A percentile compares a stretch with the other conserved stretches of the same genome.
phyloP scores from a whole-genome alignment of 2,113 vertebrate species.

The Caretta caretta region DNA sequence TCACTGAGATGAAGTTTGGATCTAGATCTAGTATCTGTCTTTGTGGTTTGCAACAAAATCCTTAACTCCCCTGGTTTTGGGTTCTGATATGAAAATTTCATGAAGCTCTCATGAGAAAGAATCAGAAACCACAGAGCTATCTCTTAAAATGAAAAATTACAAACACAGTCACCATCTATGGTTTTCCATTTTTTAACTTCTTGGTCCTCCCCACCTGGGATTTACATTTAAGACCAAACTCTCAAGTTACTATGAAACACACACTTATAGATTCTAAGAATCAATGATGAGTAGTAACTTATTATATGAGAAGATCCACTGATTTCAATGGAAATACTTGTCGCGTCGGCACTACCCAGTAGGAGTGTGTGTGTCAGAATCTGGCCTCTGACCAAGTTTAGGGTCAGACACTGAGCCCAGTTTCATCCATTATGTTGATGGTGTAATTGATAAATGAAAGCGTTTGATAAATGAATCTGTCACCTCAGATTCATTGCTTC shows the following conservation, averaged over 20 bases:
- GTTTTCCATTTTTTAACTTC: neutral
- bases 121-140: neutral
- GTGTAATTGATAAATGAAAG: neutral
- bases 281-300: too few relatives aligned
- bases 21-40: rapidly evolving
- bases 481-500: neutral
- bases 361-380: too few relatives aligned
- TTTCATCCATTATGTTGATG: neutral
- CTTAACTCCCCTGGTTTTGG: neutral
- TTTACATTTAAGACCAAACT: neutral
- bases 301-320: too few relatives aligned
- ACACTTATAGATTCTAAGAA: too few relatives aligned
- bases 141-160: neutral
- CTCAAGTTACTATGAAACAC: neutral
- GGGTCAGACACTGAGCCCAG: neutral
- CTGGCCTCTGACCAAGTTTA: neutral
- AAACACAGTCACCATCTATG: rapidly evolving
- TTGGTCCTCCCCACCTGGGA: neutral
- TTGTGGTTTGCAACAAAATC: neutral
- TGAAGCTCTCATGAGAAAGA: neutral
- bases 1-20: too few relatives aligned
- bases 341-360: too few relatives aligned
- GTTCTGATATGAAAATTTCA: neutral
- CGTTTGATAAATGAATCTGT: neutral
- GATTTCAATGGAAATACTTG: too few relatives aligned